Base-by-base conservation (phyloP, 2,797 vertebrate species). In the Ispidina picta region DNA sequence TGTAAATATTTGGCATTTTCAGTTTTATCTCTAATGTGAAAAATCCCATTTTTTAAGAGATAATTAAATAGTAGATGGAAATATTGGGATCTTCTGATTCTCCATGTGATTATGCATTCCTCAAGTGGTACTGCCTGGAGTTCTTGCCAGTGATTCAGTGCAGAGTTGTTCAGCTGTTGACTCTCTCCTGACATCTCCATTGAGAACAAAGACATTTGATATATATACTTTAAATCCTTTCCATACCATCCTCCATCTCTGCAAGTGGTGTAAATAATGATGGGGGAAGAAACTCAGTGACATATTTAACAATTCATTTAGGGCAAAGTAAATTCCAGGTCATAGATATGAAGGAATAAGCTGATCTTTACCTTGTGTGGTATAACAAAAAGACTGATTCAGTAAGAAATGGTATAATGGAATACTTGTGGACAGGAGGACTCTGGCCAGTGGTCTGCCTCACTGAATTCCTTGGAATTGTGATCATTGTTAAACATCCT, bases 131-230 rank as follows among this genome's bases (percentile, higher is more conserved):
- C 71, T 81, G 76, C 48, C 64, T 70, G 43, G 70, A 81, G 58
- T 60, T 76, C 33, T 88, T 39, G 25, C 37, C 64, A 49, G 69
- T 56, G 37, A 31, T 73, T 22, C 23, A 26, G 68, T 68, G 39
- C 80, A 64, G 49, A 89, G 69, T n/a, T 90, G 74, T 83, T 60
- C 16, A 75, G 76, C 43, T 66, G 5, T 44, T 62, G 28, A 91
- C 41, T 84, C 56, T 76, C 62, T 79, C 46, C 65, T 48, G 25
- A 37, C 83, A 12, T 49, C 59, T 89, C 68, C 68, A 79, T 15
- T 88, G 74, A 76, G 86, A 94, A 92, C 68, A 68, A 88, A 91
- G 51, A 83, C 93, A 89, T 82, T 82, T 62, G 41, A 74, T 28
- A 56, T 4, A 39, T 16, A 21, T 79, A 41, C 74, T 85, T 86